A percentile compares a stretch with the other conserved stretches of the same genome.
phyloP scores from a whole-genome alignment of 2,888 invertebrate species.

The Ariolimax columbianus region DNA sequence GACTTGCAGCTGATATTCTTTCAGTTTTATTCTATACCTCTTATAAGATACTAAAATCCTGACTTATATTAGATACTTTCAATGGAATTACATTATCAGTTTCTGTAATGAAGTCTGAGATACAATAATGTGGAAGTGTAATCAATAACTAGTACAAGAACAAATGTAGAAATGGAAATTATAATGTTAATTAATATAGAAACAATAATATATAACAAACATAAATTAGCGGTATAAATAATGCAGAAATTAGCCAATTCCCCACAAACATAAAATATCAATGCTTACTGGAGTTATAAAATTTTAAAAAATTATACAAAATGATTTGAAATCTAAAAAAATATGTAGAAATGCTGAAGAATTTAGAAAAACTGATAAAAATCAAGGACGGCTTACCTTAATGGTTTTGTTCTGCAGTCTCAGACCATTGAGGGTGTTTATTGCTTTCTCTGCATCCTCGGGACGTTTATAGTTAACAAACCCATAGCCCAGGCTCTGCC shows the following conservation, averaged over 20 bases:
- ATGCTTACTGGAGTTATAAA: slow-evolving; percentile 20
- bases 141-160: slow-evolving; percentile 28
- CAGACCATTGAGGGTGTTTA: slow-evolving; percentile 97
- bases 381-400: slow-evolving; percentile 82
- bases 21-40: neutral
- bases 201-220: slow-evolving; percentile 23
- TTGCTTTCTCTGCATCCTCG: slow-evolving; percentile 99
- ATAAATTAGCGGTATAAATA: slow-evolving; percentile 30
- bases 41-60: neutral
- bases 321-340: slow-evolving; percentile 7
- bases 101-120: slow-evolving; percentile 36
- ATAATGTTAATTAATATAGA: slow-evolving; percentile 1
- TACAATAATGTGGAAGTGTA: slow-evolving; percentile 34
- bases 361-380: neutral
- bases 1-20: slow-evolving; percentile 35
- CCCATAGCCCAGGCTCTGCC: slow-evolving; percentile 99
- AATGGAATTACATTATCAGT: neutral
- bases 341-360: neutral
- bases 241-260: slow-evolving; percentile 30
- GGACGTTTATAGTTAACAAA: slow-evolving; percentile 99
- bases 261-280: slow-evolving; percentile 18
- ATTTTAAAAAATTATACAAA: neutral
- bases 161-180: slow-evolving; percentile 21
- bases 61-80: neutral
- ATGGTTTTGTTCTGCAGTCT: slow-evolving; percentile 99